Evolutionary conservation across 2,797 vertebrate genomes (phyloP).

Genomic region (Trachops cirrhosus): DNA sequence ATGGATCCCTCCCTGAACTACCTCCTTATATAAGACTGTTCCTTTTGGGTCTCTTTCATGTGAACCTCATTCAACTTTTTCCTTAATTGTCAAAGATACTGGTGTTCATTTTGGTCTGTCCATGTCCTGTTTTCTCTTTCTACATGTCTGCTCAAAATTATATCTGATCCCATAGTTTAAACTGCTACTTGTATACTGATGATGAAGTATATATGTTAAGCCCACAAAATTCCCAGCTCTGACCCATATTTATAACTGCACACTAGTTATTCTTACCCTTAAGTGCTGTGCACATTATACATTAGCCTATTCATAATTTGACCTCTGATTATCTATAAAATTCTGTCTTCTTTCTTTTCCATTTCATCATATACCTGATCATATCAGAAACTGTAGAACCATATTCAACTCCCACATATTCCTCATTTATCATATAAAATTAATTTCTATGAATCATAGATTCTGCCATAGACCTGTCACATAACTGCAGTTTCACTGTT

Average conservation of each 20-base stretch:
- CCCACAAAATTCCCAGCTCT: not conserved
- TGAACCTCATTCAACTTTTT: not conserved
- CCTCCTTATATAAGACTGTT: not conserved
- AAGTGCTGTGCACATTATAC: not conserved
- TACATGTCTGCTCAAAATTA: not conserved
- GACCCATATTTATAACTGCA: not conserved
- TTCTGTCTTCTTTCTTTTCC: not conserved
- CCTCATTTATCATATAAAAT: not conserved
- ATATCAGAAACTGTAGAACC: not conserved
- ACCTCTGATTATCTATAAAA: not conserved
- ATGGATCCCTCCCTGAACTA: not conserved
- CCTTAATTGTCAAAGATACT: not conserved
- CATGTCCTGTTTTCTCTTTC: not conserved
- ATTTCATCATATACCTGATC: not conserved
- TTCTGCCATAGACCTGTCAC: not conserved
- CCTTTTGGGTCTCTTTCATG: not conserved
- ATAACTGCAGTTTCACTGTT: not conserved
- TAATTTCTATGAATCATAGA: not conserved
- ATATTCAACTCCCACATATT: not conserved
- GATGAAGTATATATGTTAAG: not conserved
- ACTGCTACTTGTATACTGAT: not conserved
- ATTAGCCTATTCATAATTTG: not conserved
- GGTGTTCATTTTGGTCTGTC: not conserved
- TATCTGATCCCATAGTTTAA: not conserved
- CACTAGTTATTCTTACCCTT: not conserved